Conservation (phyloP, 2,888 invertebrate species). For the Diabrotica balteata region DNA sequence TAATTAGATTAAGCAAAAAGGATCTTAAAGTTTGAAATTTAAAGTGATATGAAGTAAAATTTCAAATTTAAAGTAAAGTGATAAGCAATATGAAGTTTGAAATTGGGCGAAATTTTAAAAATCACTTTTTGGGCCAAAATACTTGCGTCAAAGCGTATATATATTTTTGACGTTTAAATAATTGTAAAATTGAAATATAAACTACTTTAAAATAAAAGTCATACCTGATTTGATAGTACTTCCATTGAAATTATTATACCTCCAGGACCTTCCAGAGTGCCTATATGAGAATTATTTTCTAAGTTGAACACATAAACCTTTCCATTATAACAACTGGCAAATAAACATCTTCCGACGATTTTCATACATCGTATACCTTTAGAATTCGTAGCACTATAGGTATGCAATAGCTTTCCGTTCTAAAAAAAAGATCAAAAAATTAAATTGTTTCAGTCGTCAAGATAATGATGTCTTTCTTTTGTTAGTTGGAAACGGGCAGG, state of each 20-base stretch:
- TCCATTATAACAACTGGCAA: constrained; percentile 81
- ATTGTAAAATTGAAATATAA: too few relatives aligned
- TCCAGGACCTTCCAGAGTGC: constrained; percentile 73
- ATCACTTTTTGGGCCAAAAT: too few relatives aligned
- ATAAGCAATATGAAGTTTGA: too few relatives aligned
- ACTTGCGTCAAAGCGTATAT: too few relatives aligned
- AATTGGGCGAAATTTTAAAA: too few relatives aligned
- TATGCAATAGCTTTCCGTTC: constrained; percentile 68
- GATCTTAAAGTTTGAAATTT: too few relatives aligned
- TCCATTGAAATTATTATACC: constrained; percentile 77
- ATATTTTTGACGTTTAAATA: too few relatives aligned
- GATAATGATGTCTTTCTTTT: too few relatives aligned
- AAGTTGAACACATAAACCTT: constrained; percentile 75
- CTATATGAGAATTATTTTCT: constrained; percentile 63
- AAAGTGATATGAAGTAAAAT: too few relatives aligned
- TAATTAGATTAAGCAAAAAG: too few relatives aligned
- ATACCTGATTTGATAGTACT: constrained; percentile 70
- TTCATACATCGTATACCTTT: constrained; percentile 78
- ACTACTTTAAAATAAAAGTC: neutral
- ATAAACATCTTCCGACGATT: constrained; percentile 67
- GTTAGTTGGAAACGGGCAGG: too few relatives aligned
- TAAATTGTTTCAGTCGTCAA: neutral
- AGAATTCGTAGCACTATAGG: constrained; percentile 45
- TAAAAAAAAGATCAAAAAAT: constrained; percentile 48
- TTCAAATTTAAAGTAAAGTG: too few relatives aligned